Evolutionary conservation across 2,888 invertebrate genomes (phyloP), one percentile per base, ranked within the genome.

Genomic region (Brenthis ino): DNA sequence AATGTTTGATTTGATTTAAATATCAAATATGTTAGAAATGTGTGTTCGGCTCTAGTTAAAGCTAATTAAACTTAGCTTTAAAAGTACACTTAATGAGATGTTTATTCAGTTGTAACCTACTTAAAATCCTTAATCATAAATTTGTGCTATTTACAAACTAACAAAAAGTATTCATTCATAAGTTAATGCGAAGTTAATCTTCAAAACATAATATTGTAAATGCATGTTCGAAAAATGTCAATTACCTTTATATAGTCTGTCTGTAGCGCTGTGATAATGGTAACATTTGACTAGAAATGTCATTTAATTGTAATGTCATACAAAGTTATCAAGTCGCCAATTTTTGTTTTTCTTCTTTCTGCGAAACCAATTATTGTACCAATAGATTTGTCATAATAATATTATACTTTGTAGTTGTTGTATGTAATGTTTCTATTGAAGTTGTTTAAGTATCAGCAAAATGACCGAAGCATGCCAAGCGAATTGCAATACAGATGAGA

Each of bases 381-480:
- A 37, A 57, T 63, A 57, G 37, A 55, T 57, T 20, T 61, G 67
- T 50, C 47, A 67, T 70, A 64, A 66, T 43, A 64, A 68, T 47
- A 64, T 70, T 64, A 50, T 13, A 33, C 24, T n/a, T 60, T 43
- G 57, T 51, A 48, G 43, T 64, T 6, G 11, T 54, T 57, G 3
- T 55, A 43, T 71, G 69, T 63, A 58, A 71, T 69, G 68, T 48
- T 64, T 64, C 53, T 58, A 16, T 58, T 63, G 54, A 51, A 28
- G 28, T 12, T 48, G n/a, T 6, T 51, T 55, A 54, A 68, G 58
- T 37, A 14, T 33, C 48, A 63, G 33, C 65, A 83, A 79, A 79
- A 88, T 87, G 88, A 83, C 87, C 75, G 85, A 85, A 79, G 72
- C 78, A 74, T 82, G 84, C 80, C 81, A 83, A 80, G 81, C 85